These are phyloP conservation scores for Boulengeromyrus knoepffleri DNA, from an alignment of 2,113 vertebrate species.

Conservation along the genomic window DNA sequence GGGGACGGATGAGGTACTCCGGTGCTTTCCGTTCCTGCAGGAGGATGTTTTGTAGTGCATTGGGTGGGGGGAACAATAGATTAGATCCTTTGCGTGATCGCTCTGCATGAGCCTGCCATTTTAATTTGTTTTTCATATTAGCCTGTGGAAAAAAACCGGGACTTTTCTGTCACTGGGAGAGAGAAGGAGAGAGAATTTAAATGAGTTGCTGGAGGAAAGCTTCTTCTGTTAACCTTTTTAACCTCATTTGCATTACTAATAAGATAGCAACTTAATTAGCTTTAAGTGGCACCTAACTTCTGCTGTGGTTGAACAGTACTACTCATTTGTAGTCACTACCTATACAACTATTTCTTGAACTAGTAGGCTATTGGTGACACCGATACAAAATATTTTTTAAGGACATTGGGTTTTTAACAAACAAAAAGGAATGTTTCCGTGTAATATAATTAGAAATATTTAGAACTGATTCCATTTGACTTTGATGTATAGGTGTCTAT, in stretches of 20 bases:
- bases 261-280: not conserved
- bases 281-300: not conserved
- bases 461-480: not conserved
- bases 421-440: not conserved
- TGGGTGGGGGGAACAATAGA: conserved; percentile 47
- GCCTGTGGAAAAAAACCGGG: conserved; percentile 52
- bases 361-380: not conserved
- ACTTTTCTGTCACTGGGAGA: conserved; percentile 37
- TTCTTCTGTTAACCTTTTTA: not conserved
- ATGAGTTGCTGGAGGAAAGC: not conserved
- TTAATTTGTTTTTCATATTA: conserved; percentile 57
- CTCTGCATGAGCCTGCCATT: conserved; percentile 37
- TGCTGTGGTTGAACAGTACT: not conserved
- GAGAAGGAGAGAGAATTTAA: conserved; percentile 32
- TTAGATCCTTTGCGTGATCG: conserved; percentile 50
- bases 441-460: not conserved
- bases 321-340: not conserved
- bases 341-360: not conserved
- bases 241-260: conserved; percentile 2
- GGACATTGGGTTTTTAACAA: not conserved
- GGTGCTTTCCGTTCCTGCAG: conserved; percentile 33
- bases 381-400: not conserved
- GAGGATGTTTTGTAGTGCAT: conserved; percentile 42
- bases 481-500: not conserved
- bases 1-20: conserved; percentile 20